Evolutionary conservation across 1,140 invertebrate genomes (phyloP), one percentile per base, ranked within the genome.

Genomic region (Macrobrachium rosenbergii): DNA sequence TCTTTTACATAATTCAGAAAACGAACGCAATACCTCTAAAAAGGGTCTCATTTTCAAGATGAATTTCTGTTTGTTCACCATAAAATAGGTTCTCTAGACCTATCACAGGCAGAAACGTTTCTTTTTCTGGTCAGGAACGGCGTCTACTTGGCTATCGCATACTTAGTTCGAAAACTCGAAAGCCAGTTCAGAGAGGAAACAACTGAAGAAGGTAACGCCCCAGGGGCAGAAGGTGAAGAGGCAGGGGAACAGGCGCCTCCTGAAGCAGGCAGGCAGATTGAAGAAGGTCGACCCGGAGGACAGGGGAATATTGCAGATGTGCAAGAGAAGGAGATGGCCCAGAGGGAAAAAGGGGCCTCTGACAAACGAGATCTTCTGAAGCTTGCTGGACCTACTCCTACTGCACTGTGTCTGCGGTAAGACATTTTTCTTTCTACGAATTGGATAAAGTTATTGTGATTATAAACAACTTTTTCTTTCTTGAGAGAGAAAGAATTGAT

Each of bases 151-250:
- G 23, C 69, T n/a, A 72, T 72, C 16, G 69, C 69, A 0, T 72
- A 72, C 21, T n/a, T 72, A 28, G 69, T 72, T 43, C 19, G 69
- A n/a, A 72, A 72, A 43, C 17, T 72, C 5, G 69, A 72, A n/a
- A 43, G 69, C 21, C 69, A 72, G 21, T 72, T 72, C 69, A 21
- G 69, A 43, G 69, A 72, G 37, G 23, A 14, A 16, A 12, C 7
- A 0, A 8, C 52, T 52, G 52, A 52, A 8, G 52, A 52, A 10
- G 52, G 8, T 5, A 52, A 52, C 52, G 8, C 2, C 7, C 52
- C 52, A 12, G 52, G 64, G 3, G 23, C 11, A 67, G 64, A 8
- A 5, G 19, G 64, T 17, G 19, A 23, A 17, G 23, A 17, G 64
- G 64, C 11, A 67, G 64, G 17, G 23, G 23, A 23, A 23, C 37